These are phyloP conservation scores for Ptilodon capucinus DNA, from an alignment of 2,888 invertebrate species.

Conservation along the genomic window DNA sequence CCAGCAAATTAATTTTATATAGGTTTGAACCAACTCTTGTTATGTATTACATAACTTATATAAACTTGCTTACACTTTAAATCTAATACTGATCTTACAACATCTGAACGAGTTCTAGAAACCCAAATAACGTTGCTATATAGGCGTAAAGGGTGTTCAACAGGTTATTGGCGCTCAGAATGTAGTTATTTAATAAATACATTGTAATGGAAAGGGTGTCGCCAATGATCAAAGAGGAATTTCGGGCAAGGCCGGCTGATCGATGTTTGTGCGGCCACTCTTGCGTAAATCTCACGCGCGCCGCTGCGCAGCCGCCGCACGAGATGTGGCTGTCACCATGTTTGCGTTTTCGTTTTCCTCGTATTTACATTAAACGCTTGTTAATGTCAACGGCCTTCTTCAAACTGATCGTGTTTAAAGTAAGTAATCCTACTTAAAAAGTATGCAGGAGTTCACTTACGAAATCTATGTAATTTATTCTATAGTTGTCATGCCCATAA, in stretches of 20 bases:
- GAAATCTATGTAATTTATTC: conserved; percentile 29
- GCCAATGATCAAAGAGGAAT: conserved; percentile 54
- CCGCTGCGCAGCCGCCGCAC: conserved; percentile 4
- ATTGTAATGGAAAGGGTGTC: conserved; percentile 35
- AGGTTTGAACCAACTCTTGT: too few species aligned
- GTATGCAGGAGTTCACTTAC: conserved; percentile 11
- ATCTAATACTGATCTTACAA: background rate
- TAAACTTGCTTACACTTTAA: too few species aligned
- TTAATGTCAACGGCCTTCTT: conserved; percentile 58
- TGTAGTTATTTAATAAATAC: conserved; percentile 22
- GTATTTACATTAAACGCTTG: conserved; percentile 60
- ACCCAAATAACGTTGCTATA: background rate
- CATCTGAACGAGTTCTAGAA: background rate
- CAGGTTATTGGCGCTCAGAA: conserved; percentile 6
- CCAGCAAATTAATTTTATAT: too few species aligned
- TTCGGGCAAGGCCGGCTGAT: conserved; percentile 75
- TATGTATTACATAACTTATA: too few species aligned
- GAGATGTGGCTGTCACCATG: conserved; percentile 42
- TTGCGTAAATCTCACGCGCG: conserved; percentile 59
- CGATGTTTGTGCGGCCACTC: conserved; percentile 54
- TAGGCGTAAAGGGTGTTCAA: background rate
- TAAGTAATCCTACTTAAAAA: conserved; percentile 25
- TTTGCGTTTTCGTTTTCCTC: conserved; percentile 61
- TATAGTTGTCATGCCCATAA: conserved; percentile 19
- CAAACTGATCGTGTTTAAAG: conserved; percentile 21